phyloP scores from a whole-genome alignment of 2,797 vertebrate species.

The Sternotherus odoratus region DNA sequence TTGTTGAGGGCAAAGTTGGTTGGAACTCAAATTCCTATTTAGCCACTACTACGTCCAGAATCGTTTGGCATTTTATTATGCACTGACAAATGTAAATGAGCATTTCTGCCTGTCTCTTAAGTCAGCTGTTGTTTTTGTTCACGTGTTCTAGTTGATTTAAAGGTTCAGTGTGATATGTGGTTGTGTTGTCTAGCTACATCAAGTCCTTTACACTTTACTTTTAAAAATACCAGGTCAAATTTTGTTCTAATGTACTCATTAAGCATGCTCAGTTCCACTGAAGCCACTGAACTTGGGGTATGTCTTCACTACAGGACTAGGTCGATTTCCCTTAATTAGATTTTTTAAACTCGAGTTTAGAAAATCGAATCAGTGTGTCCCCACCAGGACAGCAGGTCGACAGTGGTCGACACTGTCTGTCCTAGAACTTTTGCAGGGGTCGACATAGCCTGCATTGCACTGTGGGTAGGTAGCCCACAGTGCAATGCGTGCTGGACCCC shows the following conservation, averaged over 20 bases:
- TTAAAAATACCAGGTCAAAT: neutral
- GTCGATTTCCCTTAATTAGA: too few relatives aligned
- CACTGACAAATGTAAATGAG: neutral
- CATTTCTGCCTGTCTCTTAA: neutral
- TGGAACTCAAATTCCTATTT: neutral
- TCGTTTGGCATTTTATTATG: neutral
- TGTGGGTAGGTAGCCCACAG: too few relatives aligned
- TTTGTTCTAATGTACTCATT: neutral
- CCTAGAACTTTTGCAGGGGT: too few relatives aligned
- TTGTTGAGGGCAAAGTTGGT: neutral
- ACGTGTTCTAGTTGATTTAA: neutral
- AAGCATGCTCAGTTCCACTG: neutral
- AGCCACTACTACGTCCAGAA: neutral
- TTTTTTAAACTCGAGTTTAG: too few relatives aligned
- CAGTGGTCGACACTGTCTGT: too few relatives aligned
- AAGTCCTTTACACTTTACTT: neutral
- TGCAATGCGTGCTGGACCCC: too few relatives aligned
- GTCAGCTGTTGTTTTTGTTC: neutral
- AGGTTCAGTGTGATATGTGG: fast-evolving
- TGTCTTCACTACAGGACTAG: too few relatives aligned
- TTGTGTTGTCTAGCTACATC: neutral
- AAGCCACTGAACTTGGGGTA: neutral
- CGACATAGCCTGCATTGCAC: too few relatives aligned
- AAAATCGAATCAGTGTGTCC: too few relatives aligned
- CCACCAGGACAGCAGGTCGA: too few relatives aligned